Evolutionary conservation across 2,888 invertebrate species (phyloP), one percentile per base, ranked within the genome.

Genomic region (Dicyrtomina minuta): DNA sequence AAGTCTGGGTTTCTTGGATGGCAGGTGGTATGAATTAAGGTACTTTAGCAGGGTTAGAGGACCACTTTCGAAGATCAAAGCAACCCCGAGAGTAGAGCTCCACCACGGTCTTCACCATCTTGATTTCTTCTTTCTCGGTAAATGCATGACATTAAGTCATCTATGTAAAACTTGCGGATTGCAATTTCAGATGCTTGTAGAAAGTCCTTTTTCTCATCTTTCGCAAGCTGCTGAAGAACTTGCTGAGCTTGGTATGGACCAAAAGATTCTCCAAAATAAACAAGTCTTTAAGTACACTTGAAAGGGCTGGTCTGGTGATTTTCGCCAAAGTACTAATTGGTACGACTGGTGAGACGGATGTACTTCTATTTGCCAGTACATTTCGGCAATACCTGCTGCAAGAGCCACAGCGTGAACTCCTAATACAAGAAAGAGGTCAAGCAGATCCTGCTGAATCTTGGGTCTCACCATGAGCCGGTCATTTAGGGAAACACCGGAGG

Each of bases 291-390:
- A 53, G 22, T 75, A 74, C 0, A 70, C 71, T 27, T 70, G 44
- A 5, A 79, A 59, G 12, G 71, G 70, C 13, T 79, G 67, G 5
- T 60, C 27, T 17, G 73, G 70, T 55, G 72, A 24, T 6, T 71
- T 58, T 33, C 80, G 65, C 82, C 81, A 82, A 2, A 82, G 59
- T 4, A 83, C 81, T n/a, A 79, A 61, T 64, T 81, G 81, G 12
- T 79, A 76, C 17, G 77, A 27, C 13, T 77, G 68, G 56, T 81
- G 78, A 0, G 74, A 70, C 0, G 71, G 62, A 13, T 76, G 27
- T 0, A 80, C 67, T 26, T 60, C 20, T 27, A 80, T 73, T 67
- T 79, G 79, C 0, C 79, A 72, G 27, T 78, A 81, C 77, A 80
- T 80, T 68, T 80, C 77, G 8, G 71, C 68, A 26, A 81, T 72